Base-by-base conservation (phyloP, 2,888 invertebrate genomes). In the Urechis unicinctus region DNA sequence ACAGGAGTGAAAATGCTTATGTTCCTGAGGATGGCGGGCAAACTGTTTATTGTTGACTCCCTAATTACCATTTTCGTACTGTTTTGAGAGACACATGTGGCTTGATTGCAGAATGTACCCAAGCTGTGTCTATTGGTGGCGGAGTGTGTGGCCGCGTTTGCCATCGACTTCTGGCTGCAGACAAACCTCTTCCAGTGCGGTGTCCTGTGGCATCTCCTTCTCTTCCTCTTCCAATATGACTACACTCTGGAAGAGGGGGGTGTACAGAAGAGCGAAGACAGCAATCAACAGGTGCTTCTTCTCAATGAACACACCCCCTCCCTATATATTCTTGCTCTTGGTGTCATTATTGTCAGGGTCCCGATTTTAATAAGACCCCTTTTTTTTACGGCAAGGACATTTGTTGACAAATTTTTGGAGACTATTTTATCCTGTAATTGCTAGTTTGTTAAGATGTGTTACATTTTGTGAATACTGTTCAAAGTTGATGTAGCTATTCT, bases 231-330 rank as follows among this genome's bases (percentile, higher is more conserved):
- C 78, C 87, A 88, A 59, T 99, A 95, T 78, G 98, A 98, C 81
- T 98, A 88, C 79, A 99, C 98, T 3, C 82, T 98, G 65, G 89
- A 95, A 56, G 97, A 98, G 81, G 91, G 95, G 51, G 97, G 96
- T 0, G 89, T 96, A 0, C 88, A 91, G 66, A 85, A 87, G 26
- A 86, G 84, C 65, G 88, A 88, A 68, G 87, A 89, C 51, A 85
- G 88, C 2, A 95, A 94, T 77, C 88, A 90, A 69, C 88, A 88
- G 74, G 79, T 80, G 36, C 59, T 66, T 21, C 26, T 25, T 26
- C 6, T 17, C 36, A 17, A 36, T 17, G 9, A 36, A 17, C 36
- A 36, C 9, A 13, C 36, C 36, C 36, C 17, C 17, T 36, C 9
- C 36, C 17, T 36, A 13, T 17, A 36, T 9, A 36, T 36, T 36